Evolutionary conservation across 2,797 vertebrate genomes (phyloP).

Genomic region (Myotis vivesi): DNA sequence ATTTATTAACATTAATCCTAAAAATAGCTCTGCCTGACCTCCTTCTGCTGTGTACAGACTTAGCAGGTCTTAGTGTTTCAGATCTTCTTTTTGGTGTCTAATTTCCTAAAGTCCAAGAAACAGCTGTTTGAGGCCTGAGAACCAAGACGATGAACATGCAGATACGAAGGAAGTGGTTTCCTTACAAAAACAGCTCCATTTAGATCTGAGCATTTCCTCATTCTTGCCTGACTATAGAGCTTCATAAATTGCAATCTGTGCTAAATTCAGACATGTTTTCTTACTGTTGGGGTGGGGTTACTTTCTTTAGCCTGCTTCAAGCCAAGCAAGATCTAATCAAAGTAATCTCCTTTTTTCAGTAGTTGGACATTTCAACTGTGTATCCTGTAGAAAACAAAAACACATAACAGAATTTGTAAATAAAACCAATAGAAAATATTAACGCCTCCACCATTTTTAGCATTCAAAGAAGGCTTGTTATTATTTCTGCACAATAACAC

Average conservation of each 20-base stretch:
- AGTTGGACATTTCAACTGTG: not conserved
- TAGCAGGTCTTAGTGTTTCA: slow-evolving; percentile 39
- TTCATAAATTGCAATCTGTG: not conserved
- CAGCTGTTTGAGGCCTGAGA: slow-evolving; percentile 6
- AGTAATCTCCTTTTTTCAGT: not conserved
- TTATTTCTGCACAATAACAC: not conserved
- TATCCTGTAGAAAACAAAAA: not conserved
- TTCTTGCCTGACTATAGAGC: not conserved
- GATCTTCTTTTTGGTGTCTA: slow-evolving; percentile 43
- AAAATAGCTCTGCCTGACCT: slow-evolving; percentile 9
- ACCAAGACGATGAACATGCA: slow-evolving; percentile 22
- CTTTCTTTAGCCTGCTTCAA: not conserved
- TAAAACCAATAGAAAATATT: not conserved
- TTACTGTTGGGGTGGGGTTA: not conserved
- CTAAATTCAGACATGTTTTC: slow-evolving; percentile 16
- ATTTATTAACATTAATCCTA: not conserved
- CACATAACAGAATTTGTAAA: not conserved
- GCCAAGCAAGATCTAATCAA: not conserved
- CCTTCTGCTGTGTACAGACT: not conserved
- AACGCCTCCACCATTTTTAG: not conserved
- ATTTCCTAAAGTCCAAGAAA: slow-evolving; percentile 52
- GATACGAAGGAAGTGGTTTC: slow-evolving; percentile 47
- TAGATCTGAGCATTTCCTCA: not conserved
- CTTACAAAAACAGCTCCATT: not conserved
- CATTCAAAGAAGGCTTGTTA: not conserved